Evolutionary conservation across 2,888 invertebrate genomes (phyloP).

Genomic region (Nephrotoma guestfalica): DNA sequence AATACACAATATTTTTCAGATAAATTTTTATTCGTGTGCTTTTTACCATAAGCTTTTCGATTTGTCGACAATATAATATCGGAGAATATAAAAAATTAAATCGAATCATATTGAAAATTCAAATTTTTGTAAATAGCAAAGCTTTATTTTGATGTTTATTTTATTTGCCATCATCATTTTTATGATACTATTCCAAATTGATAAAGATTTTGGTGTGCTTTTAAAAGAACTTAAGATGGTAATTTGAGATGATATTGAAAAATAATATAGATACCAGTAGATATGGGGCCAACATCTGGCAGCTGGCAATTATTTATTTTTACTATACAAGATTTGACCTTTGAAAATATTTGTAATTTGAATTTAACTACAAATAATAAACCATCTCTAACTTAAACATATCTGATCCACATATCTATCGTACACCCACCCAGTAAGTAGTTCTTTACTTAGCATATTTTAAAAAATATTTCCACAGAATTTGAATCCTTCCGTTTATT

Average conservation of each 20-base stretch:
- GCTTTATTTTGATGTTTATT: neutral
- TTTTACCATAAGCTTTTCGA: neutral
- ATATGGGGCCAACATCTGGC: neutral
- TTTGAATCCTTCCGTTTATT: neutral
- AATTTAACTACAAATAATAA: neutral
- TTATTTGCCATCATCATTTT: too few species aligned
- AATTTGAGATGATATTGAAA: neutral
- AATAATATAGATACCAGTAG: neutral
- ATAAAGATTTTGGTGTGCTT: neutral
- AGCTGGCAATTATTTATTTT: neutral
- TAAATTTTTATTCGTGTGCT: neutral
- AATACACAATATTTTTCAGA: neutral
- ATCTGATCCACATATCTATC: too few species aligned
- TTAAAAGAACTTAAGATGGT: neutral
- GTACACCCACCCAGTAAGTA: neutral
- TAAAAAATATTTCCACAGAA: neutral
- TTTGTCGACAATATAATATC: neutral
- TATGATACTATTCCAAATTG: neutral
- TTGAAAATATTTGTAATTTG: neutral
- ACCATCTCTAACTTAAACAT: too few species aligned
- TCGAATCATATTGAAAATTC: neutral
- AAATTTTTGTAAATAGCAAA: neutral
- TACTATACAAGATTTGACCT: too few species aligned
- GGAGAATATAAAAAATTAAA: neutral
- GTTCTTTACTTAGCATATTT: neutral